Base-by-base conservation (phyloP, 1,140 invertebrate species). In the Portunus trituberculatus region DNA sequence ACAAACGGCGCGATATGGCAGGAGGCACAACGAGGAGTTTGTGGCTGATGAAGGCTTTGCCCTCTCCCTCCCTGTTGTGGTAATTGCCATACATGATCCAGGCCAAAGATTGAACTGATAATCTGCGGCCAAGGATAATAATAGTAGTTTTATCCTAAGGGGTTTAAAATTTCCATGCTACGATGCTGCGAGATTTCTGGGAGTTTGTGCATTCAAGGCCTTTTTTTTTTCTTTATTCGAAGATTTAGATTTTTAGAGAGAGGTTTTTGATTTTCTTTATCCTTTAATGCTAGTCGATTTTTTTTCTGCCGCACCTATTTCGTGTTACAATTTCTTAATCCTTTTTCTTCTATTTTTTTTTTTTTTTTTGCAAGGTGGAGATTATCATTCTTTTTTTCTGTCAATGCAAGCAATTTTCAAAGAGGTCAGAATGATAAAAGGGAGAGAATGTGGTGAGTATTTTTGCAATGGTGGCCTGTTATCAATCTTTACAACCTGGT, bases 21-120 rank as follows among this genome's bases (percentile, higher is more conserved):
- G 31, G 90, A 91, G 28, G 90, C 32, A 48, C n/a, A 91, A 32
- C 90, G 32, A 14, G 46, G 90, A 32, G 87, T 45, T 91, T 91
- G 89, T 91, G 48, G 89, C 59, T 91, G 89, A 91, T 91, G 48
- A 91, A 91, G 59, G 89, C 59, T 20, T 91, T 59, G 89, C 29
- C 48, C 59, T 16, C 46, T 59, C 89, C 89, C 39, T 39, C 52
- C 46, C 10, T 31, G 89, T 8, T 29, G 28, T 25, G 89, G 59
- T 91, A 91, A 91, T 91, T 91, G 89, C 89, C 46, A 28, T 59
- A 39, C 46, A 46, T 59, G 89, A 91, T 91, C 89, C 46, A 52
- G 25, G 90, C 14, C 14, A 16, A 91, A 91, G 90, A 91, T 91
- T 76, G 76, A 89, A 59, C 89, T 59, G 52, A 91, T 91, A 91